Conservation (phyloP, 1,140 invertebrate genomes). For the Caenorhabditis elegans region WBcel235 BX284604.4:13980001-13980500, state of each 20-base stretch:
- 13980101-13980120: too few relatives aligned
- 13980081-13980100: too few relatives aligned
- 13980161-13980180: neutral
- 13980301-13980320: too few relatives aligned
- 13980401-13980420: neutral
- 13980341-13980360: neutral
- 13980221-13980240: neutral
- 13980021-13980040: neutral
- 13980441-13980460: neutral
- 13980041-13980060: neutral
- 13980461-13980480: too few relatives aligned
- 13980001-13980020: neutral
- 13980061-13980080: too few relatives aligned
- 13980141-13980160: neutral
- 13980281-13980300: too few relatives aligned
- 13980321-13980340: neutral
- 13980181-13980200: too few relatives aligned
- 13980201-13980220: slow-evolving; percentile 15
- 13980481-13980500: too few relatives aligned
- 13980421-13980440: neutral
- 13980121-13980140: too few relatives aligned
- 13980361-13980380: neutral
- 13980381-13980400: neutral
- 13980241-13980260: neutral
- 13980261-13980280: too few relatives aligned